Conservation (phyloP, 2,797 vertebrate species). For the Rhabdophis nuchalis region DNA sequence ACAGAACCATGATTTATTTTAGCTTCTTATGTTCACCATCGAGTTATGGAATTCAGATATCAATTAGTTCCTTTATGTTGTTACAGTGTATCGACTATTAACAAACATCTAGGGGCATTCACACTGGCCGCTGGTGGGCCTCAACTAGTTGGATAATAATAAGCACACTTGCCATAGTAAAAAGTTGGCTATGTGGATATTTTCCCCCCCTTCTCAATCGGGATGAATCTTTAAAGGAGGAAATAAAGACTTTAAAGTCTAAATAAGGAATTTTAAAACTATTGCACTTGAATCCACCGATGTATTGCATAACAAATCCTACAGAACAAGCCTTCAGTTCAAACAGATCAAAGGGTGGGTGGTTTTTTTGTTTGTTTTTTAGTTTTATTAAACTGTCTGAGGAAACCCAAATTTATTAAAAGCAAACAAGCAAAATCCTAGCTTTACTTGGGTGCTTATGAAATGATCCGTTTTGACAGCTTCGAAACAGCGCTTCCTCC, state of each 20-base stretch:
- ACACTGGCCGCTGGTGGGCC: no score
- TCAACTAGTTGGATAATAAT: not conserved
- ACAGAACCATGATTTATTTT: not conserved
- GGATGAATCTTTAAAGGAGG: conserved; percentile 25
- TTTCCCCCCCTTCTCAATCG: conserved; percentile 11
- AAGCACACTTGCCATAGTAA: not conserved
- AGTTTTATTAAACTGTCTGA: conserved; percentile 13
- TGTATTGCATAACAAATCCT: conserved; percentile 34
- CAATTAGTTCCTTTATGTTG: not conserved
- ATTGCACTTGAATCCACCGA: conserved; percentile 27
- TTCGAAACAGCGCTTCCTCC: conserved; percentile 24
- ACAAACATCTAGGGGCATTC: not conserved
- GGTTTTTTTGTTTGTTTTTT: no score
- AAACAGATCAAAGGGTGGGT: conserved; percentile 56
- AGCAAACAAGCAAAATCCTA: conserved; percentile 43
- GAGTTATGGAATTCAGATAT: not conserved
- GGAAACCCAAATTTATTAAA: conserved; percentile 54
- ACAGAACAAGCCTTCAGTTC: conserved; percentile 27
- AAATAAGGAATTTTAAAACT: conserved; percentile 30
- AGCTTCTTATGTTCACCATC: not conserved
- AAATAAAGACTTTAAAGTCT: conserved; percentile 17
- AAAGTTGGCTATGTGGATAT: not conserved
- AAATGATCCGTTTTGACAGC: conserved; percentile 43
- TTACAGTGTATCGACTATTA: not conserved
- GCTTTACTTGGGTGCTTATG: conserved; percentile 43